phyloP scores from a whole-genome alignment of 2,888 invertebrate species.

The Selenia dentaria region DNA sequence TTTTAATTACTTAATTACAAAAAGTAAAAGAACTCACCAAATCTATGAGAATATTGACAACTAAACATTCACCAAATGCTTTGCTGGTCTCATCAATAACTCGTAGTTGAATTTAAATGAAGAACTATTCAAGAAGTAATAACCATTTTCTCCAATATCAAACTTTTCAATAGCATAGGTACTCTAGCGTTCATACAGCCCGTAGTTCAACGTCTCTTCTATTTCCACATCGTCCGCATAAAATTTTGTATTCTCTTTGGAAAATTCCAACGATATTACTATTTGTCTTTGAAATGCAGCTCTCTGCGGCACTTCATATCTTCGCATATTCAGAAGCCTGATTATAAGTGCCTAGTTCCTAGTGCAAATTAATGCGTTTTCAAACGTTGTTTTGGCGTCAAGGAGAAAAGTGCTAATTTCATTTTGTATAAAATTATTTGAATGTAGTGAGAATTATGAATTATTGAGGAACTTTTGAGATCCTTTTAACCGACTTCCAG shows the following conservation, averaged over 20 bases:
- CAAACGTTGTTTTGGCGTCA: not conserved
- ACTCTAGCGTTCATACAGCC: slow-evolving; percentile 33
- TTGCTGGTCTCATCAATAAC: too few relatives aligned
- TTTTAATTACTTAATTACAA: too few relatives aligned
- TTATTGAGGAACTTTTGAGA: too few relatives aligned
- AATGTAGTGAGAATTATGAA: too few relatives aligned
- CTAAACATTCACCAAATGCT: too few relatives aligned
- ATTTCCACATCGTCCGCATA: slow-evolving; percentile 27
- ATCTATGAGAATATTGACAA: too few relatives aligned
- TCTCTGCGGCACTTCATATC: slow-evolving; percentile 10
- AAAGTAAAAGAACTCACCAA: too few relatives aligned
- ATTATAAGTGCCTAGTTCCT: not conserved
- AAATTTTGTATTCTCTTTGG: slow-evolving; percentile 37
- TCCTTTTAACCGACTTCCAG: too few relatives aligned
- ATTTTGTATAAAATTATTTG: too few relatives aligned
- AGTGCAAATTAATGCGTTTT: not conserved
- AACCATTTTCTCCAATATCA: slow-evolving; percentile 5
- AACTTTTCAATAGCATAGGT: not conserved
- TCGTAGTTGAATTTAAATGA: too few relatives aligned
- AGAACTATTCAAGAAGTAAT: slow-evolving; percentile 1
- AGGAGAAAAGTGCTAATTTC: too few relatives aligned
- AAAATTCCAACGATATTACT: slow-evolving; percentile 32
- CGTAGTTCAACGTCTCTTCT: slow-evolving; percentile 7
- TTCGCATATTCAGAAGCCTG: slow-evolving; percentile 1
- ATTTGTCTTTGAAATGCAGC: slow-evolving; percentile 40